Evolutionary conservation across 2,113 vertebrate species (phyloP).

Genomic region (Notarius quadriscutis): DNA sequence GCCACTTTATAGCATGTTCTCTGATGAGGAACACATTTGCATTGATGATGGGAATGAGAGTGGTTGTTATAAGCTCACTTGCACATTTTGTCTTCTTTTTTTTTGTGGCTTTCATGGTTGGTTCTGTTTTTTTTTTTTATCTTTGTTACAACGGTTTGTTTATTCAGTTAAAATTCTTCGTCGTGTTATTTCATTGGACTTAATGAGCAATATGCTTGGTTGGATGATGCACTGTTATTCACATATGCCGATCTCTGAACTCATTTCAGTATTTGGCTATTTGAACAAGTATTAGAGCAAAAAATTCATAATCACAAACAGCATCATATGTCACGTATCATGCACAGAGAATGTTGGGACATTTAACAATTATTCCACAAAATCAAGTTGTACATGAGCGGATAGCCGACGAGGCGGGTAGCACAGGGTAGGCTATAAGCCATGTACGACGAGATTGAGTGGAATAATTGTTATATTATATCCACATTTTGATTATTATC

Average conservation of each 20-base stretch:
- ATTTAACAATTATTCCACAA: background rate
- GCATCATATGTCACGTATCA: background rate
- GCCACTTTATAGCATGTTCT: conserved; percentile 33
- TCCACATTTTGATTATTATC: too few species aligned
- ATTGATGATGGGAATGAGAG: conserved; percentile 37
- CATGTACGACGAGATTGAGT: too few species aligned
- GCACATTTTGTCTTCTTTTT: conserved; percentile 9
- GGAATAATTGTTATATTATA: too few species aligned
- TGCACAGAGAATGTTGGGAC: background rate
- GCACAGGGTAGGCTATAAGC: too few species aligned
- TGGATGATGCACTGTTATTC: conserved; percentile 38
- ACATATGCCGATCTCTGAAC: background rate
- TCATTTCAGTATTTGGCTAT: background rate
- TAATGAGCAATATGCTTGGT: conserved; percentile 46
- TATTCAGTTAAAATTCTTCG: background rate
- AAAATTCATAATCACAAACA: background rate
- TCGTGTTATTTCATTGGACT: conserved; percentile 18
- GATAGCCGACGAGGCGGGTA: too few species aligned
- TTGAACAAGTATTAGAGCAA: background rate
- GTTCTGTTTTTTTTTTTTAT: background rate
- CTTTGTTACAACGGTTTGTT: conserved; percentile 8
- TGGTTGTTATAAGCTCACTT: conserved; percentile 33
- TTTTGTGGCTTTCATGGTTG: background rate
- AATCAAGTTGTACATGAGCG: too few species aligned
- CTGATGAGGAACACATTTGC: conserved; percentile 41